Evolutionary conservation across 2,113 vertebrate genomes (phyloP).

Genomic region (Bos indicus): DNA sequence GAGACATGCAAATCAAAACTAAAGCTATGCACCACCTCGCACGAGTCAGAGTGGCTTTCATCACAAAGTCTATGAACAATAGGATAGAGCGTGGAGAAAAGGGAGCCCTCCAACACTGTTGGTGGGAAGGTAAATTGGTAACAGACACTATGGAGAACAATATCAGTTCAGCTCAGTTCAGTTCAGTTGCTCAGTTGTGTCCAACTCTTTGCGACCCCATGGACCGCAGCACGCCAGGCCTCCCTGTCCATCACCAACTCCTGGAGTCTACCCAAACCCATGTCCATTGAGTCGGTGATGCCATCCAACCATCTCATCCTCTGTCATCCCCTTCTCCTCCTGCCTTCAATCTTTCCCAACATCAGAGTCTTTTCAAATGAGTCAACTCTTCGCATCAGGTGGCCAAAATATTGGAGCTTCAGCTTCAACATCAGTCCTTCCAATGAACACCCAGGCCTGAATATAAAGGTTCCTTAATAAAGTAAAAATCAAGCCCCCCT

Average conservation of each 20-base stretch:
- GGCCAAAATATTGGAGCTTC: too few relatives aligned
- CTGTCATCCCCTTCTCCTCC: not conserved
- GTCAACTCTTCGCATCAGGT: too few relatives aligned
- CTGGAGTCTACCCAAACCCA: not conserved
- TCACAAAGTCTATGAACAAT: not conserved
- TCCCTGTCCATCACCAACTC: not conserved
- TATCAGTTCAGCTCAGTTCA: too few relatives aligned
- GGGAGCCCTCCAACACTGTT: not conserved
- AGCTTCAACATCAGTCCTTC: not conserved
- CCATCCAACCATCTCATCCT: not conserved
- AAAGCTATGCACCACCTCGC: not conserved
- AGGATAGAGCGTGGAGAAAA: not conserved
- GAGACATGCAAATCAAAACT: not conserved
- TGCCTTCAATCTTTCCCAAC: not conserved
- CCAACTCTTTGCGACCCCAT: not conserved
- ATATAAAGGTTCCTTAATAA: not conserved
- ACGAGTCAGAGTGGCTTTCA: not conserved
- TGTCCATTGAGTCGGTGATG: not conserved
- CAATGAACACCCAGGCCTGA: not conserved
- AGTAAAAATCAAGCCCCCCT: not conserved
- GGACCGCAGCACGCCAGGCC: not conserved
- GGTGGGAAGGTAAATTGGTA: not conserved
- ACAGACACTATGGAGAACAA: not conserved
- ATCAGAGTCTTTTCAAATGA: too few relatives aligned
- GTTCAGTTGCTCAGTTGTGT: not conserved